These are phyloP conservation scores for Poeciliopsis occidentalis DNA, from an alignment of 2,113 vertebrate genomes.

Conservation along the genomic window DNA sequence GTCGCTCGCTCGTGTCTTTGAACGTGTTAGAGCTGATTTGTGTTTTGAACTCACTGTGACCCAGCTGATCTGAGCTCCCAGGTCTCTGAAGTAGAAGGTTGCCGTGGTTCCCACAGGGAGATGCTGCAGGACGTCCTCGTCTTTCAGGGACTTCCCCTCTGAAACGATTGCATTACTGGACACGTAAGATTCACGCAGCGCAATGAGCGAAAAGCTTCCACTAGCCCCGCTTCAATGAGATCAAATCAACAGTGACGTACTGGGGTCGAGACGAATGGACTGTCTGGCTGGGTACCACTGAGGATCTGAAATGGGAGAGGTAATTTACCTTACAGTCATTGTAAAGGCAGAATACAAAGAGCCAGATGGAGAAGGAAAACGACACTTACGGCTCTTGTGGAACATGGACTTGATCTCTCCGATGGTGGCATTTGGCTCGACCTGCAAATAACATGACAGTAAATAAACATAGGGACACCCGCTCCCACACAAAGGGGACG, in stretches of 20 bases:
- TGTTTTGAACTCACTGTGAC: conserved; percentile 85
- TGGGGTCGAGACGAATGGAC: conserved; percentile 91
- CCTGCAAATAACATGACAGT: conserved; percentile 75
- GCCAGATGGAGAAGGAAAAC: not conserved
- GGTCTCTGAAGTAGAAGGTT: conserved; percentile 93
- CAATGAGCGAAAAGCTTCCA: not conserved
- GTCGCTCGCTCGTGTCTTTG: conserved; percentile 7
- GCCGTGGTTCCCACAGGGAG: conserved; percentile 96
- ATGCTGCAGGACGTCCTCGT: conserved; percentile 92
- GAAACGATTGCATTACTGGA: conserved; percentile 27
- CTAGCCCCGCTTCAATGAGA: not conserved
- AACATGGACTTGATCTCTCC: conserved; percentile 95
- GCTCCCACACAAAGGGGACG: conserved; percentile 20
- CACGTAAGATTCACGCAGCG: not conserved
- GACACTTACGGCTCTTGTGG: conserved; percentile 88
- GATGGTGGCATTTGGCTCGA: conserved; percentile 92
- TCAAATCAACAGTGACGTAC: conserved; percentile 77
- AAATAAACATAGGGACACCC: conserved; percentile 17
- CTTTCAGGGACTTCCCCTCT: conserved; percentile 94
- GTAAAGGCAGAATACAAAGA: not conserved
- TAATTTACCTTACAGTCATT: not conserved
- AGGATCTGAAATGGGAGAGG: conserved; percentile 81
- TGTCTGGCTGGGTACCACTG: conserved; percentile 93
- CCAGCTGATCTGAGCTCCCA: conserved; percentile 97
- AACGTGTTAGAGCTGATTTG: conserved; percentile 1